A percentile compares a stretch with the other conserved stretches of the same genome.
Conservation (phyloP, 2,113 vertebrate genomes). For the rat (Rattus norvegicus) region GRCr8 NC_086021.1:138369501-138370000, state of each 20-base stretch:
- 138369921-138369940: neutral
- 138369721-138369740: neutral
- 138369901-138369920: neutral
- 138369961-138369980: neutral
- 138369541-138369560: no score
- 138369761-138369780: neutral
- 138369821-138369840: neutral
- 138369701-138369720: neutral
- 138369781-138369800: neutral
- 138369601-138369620: neutral
- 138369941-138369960: neutral
- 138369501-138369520: no score
- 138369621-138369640: neutral
- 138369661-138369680: neutral
- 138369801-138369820: neutral
- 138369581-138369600: no score
- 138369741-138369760: neutral
- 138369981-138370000: neutral
- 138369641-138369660: neutral
- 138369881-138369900: neutral
- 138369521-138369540: no score
- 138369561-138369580: no score
- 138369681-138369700: neutral
- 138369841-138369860: neutral
- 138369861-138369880: neutral